Conservation (phyloP, 23 tunicate species). For the Halocynthia roretzi region DNA sequence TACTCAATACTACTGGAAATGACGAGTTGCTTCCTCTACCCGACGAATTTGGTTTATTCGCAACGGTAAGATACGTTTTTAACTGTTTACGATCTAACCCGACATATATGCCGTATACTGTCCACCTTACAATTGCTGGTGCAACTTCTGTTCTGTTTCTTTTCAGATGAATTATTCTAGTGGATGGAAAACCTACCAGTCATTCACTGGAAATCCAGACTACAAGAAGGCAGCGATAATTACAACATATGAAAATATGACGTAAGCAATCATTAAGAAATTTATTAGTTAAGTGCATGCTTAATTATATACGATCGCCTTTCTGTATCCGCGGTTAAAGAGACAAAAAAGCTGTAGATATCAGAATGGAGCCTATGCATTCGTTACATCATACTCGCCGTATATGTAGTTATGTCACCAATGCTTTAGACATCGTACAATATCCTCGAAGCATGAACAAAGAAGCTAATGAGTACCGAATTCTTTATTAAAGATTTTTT, state of each 20-base stretch:
- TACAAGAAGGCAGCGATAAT: constrained; percentile 38
- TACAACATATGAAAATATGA: constrained; percentile 37
- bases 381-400: too few species aligned
- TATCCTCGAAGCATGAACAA: too few species aligned
- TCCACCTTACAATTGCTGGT: not conserved
- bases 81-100: not conserved
- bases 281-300: not conserved
- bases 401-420: too few species aligned
- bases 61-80: constrained; percentile 41
- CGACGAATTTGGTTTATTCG: constrained; percentile 66
- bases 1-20: too few species aligned
- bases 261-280: constrained; percentile 24
- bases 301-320: not conserved
- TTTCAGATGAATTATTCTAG: constrained; percentile 62
- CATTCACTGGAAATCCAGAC: constrained; percentile 60
- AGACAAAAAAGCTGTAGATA: not conserved
- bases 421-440: too few species aligned
- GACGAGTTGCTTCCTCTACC: constrained; percentile 2
- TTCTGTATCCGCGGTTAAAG: not conserved
- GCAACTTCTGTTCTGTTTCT: not conserved
- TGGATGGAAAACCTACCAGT: constrained; percentile 84
- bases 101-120: not conserved
- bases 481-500: not conserved
- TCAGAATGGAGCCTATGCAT: too few species aligned
- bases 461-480: not conserved